Percentiles rank a stretch among this genome's conserved stretches.
These are phyloP conservation scores for Trichogramma dendrolimi DNA, from an alignment of 2,888 invertebrate genomes.

Conservation along the genomic window DNA sequence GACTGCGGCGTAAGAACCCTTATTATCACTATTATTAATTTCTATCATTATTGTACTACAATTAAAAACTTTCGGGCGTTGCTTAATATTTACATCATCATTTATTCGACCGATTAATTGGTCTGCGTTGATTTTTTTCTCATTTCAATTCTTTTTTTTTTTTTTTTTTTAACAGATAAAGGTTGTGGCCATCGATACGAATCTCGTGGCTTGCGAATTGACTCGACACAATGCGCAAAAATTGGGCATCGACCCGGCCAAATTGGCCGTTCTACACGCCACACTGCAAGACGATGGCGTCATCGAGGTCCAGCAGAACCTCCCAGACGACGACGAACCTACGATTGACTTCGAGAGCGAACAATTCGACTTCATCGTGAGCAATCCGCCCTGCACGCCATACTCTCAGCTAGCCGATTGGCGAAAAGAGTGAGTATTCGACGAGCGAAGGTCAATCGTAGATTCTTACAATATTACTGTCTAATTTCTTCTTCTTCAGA, in stretches of 20 bases:
- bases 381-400: constrained; percentile 67
- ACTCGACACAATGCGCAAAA: constrained; percentile 58
- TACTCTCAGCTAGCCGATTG: constrained; percentile 55
- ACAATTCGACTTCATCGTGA: constrained; percentile 61
- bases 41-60: too few relatives aligned
- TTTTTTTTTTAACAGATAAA: constrained; percentile 43
- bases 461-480: neutral
- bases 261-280: constrained; percentile 55
- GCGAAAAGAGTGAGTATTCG: constrained; percentile 53
- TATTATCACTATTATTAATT: too few relatives aligned
- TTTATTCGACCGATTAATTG: too few relatives aligned
- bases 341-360: constrained; percentile 36
- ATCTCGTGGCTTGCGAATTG: constrained; percentile 57
- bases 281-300: constrained; percentile 50
- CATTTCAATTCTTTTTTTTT: too few relatives aligned
- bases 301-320: constrained; percentile 31
- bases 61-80: too few relatives aligned
- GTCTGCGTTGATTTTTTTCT: too few relatives aligned
- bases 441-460: neutral
- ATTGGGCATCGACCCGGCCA: constrained; percentile 50
- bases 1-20: neutral
- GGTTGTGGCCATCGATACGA: constrained; percentile 59
- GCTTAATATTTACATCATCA: too few relatives aligned
- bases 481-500: constrained; percentile 57
- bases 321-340: constrained; percentile 33